Evolutionary conservation across 2,888 invertebrate genomes (phyloP), one percentile per base, ranked within the genome.

Genomic region (Cryptocheilus praepositus): DNA sequence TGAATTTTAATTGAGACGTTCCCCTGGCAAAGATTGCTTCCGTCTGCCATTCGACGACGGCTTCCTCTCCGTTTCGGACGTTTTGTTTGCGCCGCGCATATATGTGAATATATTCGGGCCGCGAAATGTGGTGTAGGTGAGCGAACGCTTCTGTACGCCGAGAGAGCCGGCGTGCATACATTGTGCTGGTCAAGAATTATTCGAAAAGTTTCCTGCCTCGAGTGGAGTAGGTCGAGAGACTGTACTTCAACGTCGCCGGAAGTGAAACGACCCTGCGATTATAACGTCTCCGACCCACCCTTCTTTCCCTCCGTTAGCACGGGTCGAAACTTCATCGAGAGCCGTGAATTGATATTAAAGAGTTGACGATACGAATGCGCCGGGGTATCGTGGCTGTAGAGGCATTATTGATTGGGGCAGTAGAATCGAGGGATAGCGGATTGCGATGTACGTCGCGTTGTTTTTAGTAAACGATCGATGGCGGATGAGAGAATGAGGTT

Each of bases 161-260:
- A 22, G 15, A 22, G 52, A 15, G 22, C 22, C 52, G 44, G 18
- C 18, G 36, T 18, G 36, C 8, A 28, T 13, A 46, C 61, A 64
- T 74, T 67, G 70, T 73, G 73, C 70, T 60, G 62, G 67, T 73
- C 67, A 73, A 70, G 74, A 70, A 67, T 67, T 61, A 58, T 58
- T 67, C 66, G 74, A 69, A 56, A 60, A 64, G 61, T 60, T 64
- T 43, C 46, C 53, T 54, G 55, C 49, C 22, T 7, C 49, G 28
- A n/a, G 44, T 67, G 64, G 51, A 64, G 49, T 49, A 18, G 49
- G 49, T 49, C 49, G 49, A 16, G 49, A 16, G 49, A 49, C 49
- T 49, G 49, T 49, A 49, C 18, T 49, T 49, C 18, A 49, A 36
- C 36, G 16, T 49, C 49, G 49, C 49, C 18, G 16, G 49, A 49